Evolutionary conservation across 2,113 vertebrate species (phyloP).

Genomic region (Phycodurus eques): DNA sequence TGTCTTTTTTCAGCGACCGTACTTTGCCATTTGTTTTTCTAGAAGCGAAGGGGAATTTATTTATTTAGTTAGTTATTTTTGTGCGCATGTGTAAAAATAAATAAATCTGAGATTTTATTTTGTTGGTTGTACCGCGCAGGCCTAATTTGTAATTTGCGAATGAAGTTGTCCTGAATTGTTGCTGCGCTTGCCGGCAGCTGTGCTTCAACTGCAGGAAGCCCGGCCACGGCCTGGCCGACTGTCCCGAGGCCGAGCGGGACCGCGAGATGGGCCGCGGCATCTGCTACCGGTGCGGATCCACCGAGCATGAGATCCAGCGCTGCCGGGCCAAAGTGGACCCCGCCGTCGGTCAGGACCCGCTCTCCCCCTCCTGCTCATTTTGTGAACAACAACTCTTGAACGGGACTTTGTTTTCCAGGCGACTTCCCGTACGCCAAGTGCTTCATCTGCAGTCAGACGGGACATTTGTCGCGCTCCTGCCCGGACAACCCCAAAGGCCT

Average conservation of each 20-base stretch:
- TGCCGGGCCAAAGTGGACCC: slow-evolving; percentile 90
- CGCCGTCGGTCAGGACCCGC: slow-evolving; percentile 76
- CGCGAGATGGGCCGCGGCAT: slow-evolving; percentile 89
- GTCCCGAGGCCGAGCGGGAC: slow-evolving; percentile 83
- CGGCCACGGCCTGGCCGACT: slow-evolving; percentile 90
- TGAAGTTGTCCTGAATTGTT: background rate
- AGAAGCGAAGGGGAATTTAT: no score
- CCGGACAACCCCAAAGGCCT: slow-evolving; percentile 93
- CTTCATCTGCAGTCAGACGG: slow-evolving; percentile 92
- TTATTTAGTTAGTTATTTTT: no score
- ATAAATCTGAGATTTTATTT: no score
- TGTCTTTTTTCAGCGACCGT: no score
- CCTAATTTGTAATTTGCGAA: no score
- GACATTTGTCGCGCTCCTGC: slow-evolving; percentile 89
- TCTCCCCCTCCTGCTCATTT: background rate
- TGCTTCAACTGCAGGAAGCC: slow-evolving; percentile 94
- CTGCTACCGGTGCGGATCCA: slow-evolving; percentile 94
- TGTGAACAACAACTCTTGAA: background rate
- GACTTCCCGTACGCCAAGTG: slow-evolving; percentile 92
- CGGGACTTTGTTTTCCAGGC: slow-evolving; percentile 70
- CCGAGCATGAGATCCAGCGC: slow-evolving; percentile 87
- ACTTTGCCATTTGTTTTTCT: no score
- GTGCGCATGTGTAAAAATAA: no score
- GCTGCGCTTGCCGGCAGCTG: slow-evolving; percentile 70
- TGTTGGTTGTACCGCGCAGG: no score